Conservation (phyloP, 2,888 invertebrate genomes). For the Acanthosepion esculentum region DNA sequence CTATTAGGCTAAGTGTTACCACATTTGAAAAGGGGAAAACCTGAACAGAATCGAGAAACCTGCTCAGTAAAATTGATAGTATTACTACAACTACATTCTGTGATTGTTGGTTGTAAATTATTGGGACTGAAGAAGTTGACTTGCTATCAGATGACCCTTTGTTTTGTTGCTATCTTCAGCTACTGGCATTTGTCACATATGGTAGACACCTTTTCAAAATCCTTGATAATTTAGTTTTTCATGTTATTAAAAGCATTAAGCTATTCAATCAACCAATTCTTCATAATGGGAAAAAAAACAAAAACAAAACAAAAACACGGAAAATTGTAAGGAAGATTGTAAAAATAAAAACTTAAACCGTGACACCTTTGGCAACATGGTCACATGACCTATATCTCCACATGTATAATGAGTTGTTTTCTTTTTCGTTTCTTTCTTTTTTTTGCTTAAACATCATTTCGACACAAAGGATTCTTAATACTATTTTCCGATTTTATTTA, state of each 20-base stretch:
- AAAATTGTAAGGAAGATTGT: too few species aligned
- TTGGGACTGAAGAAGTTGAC: neutral
- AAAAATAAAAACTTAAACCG: neutral
- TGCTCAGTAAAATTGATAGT: too few species aligned
- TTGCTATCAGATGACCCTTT: neutral
- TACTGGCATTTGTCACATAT: neutral
- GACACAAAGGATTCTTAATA: neutral
- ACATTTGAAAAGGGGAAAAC: too few species aligned
- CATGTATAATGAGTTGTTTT: neutral
- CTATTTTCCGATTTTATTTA: too few species aligned
- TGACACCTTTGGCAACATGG: conserved; percentile 4
- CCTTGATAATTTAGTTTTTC: neutral
- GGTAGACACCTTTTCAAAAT: neutral
- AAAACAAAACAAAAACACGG: too few species aligned
- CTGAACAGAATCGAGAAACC: too few species aligned
- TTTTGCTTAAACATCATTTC: neutral
- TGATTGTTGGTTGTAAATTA: too few species aligned
- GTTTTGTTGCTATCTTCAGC: neutral
- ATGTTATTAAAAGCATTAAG: too few species aligned
- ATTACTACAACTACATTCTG: too few species aligned
- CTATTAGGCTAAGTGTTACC: too few species aligned
- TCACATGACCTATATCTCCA: neutral
- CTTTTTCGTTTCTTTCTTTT: neutral
- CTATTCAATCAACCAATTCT: too few species aligned
- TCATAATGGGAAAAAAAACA: too few species aligned